Evolutionary conservation across 2,113 vertebrate species (phyloP), one percentile per base, ranked within the genome.

Genomic region (Kryptolebias marmoratus): DNA sequence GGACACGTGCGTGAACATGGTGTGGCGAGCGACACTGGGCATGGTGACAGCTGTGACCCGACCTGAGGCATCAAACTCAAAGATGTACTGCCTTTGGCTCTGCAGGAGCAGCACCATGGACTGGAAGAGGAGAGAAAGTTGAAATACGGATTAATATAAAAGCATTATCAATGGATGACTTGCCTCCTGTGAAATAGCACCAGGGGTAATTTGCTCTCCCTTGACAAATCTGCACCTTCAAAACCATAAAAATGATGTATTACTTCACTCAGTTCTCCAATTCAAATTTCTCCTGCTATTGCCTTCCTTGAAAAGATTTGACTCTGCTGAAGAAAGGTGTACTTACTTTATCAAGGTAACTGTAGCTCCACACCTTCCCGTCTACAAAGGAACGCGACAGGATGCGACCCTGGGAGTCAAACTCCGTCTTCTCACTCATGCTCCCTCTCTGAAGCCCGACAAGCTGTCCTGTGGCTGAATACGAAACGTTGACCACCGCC

Each of bases 311-410:
- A 16, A 16, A 48, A 31, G 48, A 53, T 31, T 49, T 69, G 39
- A 80, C 5, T 70, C 2, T 42, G 10, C 58, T 62, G 32, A 71
- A 64, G 66, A 80, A 57, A 31, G 60, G 78, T 57, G n/a, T 32
- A 90, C 96, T 86, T 87, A 98, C 97, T 81, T 97, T 98, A 86
- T 99, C 97, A 1, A 98, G 95, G 81, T 99, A 99, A 78, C 96
- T 97, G 91, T 99, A 99, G 93, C 97, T 99, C 98, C 98, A 99
- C 39, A 98, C 95, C 77, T 98, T 98, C 36, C 98, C 97, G 0
- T 99, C 98, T 0, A 98, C 95, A 69, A 99, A 99, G 77, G 97
- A 94, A 58, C 98, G 96, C 0, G 98, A 96, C 61, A 96, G 74
- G 36, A 99, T 93, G 78, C 98, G 95, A 53, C 98, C 98, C 73